Percentiles rank a stretch among this genome's conserved stretches.
Evolutionary conservation across 1,140 invertebrate genomes (phyloP).

Genomic region (Pseudobourletiella spinata): DNA sequence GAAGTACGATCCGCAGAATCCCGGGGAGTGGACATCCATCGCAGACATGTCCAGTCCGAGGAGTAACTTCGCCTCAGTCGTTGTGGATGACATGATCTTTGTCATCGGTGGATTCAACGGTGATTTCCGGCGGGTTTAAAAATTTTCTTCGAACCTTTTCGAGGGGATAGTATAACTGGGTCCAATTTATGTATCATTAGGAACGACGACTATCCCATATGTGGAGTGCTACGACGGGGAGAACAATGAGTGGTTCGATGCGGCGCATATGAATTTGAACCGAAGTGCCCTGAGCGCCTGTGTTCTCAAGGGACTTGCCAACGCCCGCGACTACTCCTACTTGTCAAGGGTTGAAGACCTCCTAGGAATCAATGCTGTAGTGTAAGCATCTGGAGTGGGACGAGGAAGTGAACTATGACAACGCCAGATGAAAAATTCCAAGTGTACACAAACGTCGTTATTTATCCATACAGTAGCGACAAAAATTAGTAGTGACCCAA

Average conservation of each 20-base stretch:
- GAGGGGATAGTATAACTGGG: too few species aligned
- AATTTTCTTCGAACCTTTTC: too few species aligned
- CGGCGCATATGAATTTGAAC: conserved; percentile 58
- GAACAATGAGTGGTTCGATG: conserved; percentile 58
- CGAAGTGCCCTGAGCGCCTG: conserved; percentile 56
- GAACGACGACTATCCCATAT: conserved; percentile 52
- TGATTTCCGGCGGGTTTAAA: too few species aligned
- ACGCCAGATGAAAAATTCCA: too few species aligned
- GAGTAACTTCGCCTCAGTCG: conserved; percentile 73
- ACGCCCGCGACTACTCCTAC: conserved; percentile 46
- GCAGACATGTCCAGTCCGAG: conserved; percentile 72
- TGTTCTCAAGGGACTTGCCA: conserved; percentile 50
- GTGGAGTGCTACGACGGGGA: conserved; percentile 63
- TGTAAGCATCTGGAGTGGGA: too few species aligned
- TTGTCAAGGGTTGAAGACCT: conserved; percentile 33
- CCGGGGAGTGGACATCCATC: conserved; percentile 54
- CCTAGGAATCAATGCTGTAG: conserved; percentile 12
- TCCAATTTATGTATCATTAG: too few species aligned
- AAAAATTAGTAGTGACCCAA: too few species aligned
- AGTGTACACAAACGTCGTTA: too few species aligned
- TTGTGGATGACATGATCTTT: conserved; percentile 69
- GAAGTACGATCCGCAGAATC: conserved; percentile 57
- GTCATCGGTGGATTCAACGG: conserved; percentile 76
- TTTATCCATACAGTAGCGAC: too few species aligned
- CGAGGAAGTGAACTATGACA: too few species aligned